Base-by-base conservation (phyloP, 2,888 invertebrate species). In the Dynastes hyllus region DNA sequence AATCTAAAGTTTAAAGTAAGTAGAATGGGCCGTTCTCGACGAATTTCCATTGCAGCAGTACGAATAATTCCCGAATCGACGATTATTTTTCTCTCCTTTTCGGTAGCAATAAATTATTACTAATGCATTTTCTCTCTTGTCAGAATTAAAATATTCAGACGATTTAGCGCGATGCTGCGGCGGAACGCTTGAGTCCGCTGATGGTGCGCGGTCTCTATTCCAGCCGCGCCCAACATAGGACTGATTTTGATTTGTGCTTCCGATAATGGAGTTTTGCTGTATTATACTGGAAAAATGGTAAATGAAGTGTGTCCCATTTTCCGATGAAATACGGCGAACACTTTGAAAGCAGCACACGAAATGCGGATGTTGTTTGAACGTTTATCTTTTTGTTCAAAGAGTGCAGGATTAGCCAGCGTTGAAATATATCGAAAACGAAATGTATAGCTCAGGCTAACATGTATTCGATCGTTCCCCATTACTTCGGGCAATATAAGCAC, bases 131-230 rank as follows among this genome's bases (percentile, higher is more conserved):
- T 85, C 67, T 84, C 83, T 83, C 81, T 51, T 76, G 81, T 82
- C 80, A 76, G 83, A 84, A 86, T 86, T 86, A 86, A 85, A 85
- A 85, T 85, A 86, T 85, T 84, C 83, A 82, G 83, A 77, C 82
- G 82, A 84, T 84, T 85, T 80, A 80, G 79, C 78, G 79, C 80
- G 79, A 78, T 37, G 73, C 29, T 37, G 58, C 40, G 73, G 73
- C 9, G 58, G 58, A 58, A 45, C 58, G 73, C 29, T 58, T 73
- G 58, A 73, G 58, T 40, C 32, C 73, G 73, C 58, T 73, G 73
- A 73, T 40, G 55, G 73, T 73, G 73, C 58, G 73, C 58, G 55
- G 73, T 40, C 37, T 73, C 58, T 55, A 37, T 73, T 29, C 73
- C 58, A 16, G 51, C 55, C 73, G 73, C 73, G 58, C 73, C 73